Percentiles rank a stretch among this genome's conserved stretches.
Conservation (phyloP, 2,113 vertebrate genomes). For the Athene noctua region DNA sequence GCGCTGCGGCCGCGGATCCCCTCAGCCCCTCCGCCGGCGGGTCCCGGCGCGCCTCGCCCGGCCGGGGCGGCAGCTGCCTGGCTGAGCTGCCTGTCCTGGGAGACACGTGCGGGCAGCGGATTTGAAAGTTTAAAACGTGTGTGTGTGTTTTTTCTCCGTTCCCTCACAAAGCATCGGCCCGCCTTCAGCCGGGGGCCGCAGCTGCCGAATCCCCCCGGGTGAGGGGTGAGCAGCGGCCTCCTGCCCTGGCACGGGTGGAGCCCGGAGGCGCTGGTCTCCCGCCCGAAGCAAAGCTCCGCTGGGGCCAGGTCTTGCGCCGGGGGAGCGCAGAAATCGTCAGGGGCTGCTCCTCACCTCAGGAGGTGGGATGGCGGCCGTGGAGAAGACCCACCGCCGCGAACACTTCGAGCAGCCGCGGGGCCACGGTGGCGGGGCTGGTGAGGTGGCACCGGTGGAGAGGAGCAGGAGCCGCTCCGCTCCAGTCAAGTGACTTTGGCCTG, state of each 20-base stretch:
- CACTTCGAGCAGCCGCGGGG: neutral
- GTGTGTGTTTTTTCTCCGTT: neutral
- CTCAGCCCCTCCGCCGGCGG: neutral
- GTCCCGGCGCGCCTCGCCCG: too few relatives aligned
- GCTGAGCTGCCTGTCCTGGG: neutral
- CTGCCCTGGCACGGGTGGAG: neutral
- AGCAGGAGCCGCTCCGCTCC: neutral
- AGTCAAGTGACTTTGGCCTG: neutral
- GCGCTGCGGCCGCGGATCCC: neutral
- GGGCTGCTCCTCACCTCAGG: neutral
- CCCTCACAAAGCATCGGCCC: neutral
- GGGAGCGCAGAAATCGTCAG: neutral
- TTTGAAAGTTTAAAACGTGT: neutral
- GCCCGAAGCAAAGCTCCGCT: too few relatives aligned
- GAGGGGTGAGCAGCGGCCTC: neutral
- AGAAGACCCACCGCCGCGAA: neutral
- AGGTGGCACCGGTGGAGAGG: neutral
- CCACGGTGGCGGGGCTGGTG: neutral
- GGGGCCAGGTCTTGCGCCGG: neutral
- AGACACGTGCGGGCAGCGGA: rapidly evolving
- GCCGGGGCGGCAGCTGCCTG: neutral
- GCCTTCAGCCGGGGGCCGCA: neutral
- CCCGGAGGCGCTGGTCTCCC: rapidly evolving
- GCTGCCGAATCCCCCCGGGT: neutral
- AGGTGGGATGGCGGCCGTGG: neutral